Base-by-base conservation (phyloP, 2,797 vertebrate genomes). In the Mus caroli region DNA sequence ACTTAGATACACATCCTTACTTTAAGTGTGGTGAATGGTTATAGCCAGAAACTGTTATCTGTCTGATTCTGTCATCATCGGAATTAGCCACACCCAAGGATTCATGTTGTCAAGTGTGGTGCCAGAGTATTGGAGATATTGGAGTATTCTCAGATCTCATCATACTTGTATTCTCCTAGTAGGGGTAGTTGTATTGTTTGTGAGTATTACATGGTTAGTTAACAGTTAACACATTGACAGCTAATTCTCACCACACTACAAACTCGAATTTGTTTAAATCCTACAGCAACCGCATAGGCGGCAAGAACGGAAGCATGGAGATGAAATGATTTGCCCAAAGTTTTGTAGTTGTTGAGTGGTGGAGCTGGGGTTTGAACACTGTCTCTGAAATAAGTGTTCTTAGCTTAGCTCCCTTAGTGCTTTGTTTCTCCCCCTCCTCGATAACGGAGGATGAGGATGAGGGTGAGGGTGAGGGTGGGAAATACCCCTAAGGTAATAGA, bases 41-140 rank as follows among this genome's bases (percentile, higher is more conserved):
- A 88, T 87, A 92, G 83, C 79, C 50, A 79, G 37, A 71, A 80
- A 31, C 46, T 80, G 2, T 86, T 80, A 84, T 26, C 19, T 94
- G 89, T 94, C 91, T 94, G 88, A 60, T 91, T 34, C 54, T 92
- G 85, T 34, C 67, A 13, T 88, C 60, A 94, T 46, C 46, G 46
- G 40, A 80, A 28, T 85, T 92, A 26, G 19, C 79, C 75, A 0
- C 80, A 54, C 43, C 92, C 20, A 85, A 71, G 46, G 96, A 82
- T 79, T 75, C 78, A 0, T 87, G 12, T 37, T 20, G 60, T 84
- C 40, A 89, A 89, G 46, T 87, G 34, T 37, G 37, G 54, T 46
- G 26, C 52, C 37, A 78, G n/a, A 76, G 62, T 89, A 78, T 3
- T 3, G 60, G 67, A 90, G 90, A 90, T n/a, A n/a, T n/a, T n/a